Evolutionary conservation across 2,888 invertebrate species (phyloP).

Genomic region (Tachina fera): DNA sequence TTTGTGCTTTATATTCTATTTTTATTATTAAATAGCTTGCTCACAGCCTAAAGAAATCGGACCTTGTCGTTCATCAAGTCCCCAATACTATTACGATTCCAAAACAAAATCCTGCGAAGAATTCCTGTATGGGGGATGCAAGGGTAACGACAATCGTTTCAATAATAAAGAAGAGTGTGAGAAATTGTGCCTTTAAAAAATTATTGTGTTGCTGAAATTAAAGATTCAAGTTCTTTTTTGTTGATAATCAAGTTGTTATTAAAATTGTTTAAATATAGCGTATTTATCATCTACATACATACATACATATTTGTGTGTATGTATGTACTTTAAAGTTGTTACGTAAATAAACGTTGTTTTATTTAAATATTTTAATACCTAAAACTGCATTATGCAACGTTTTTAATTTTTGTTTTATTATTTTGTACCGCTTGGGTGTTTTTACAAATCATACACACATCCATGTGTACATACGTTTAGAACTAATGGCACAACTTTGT

Average conservation of each 20-base stretch:
- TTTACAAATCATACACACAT: not conserved
- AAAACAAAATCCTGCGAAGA: slow-evolving; percentile 73
- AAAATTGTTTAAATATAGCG: not conserved
- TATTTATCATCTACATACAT: not conserved
- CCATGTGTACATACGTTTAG: too few relatives aligned
- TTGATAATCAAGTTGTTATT: not conserved
- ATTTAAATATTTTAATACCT: not conserved
- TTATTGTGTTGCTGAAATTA: slow-evolving; percentile 6
- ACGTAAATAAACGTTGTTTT: not conserved
- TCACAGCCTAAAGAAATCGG: slow-evolving; percentile 73
- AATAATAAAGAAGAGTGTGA: slow-evolving; percentile 72
- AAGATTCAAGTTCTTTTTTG: not conserved
- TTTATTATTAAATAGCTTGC: slow-evolving; percentile 71
- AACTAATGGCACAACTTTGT: too few relatives aligned
- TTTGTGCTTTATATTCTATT: not conserved
- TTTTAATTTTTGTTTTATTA: too few relatives aligned
- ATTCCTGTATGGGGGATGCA: slow-evolving; percentile 76
- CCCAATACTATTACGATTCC: slow-evolving; percentile 71
- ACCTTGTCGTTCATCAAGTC: slow-evolving; percentile 73
- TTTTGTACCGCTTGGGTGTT: too few relatives aligned
- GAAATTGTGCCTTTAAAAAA: slow-evolving; percentile 71
- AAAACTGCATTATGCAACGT: too few relatives aligned
- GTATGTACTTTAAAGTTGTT: slow-evolving; percentile 3
- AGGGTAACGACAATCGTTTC: slow-evolving; percentile 76
- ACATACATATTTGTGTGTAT: not conserved